phyloP scores from a whole-genome alignment of 2,113 vertebrate genomes.

The Spea multiplicata region DNA sequence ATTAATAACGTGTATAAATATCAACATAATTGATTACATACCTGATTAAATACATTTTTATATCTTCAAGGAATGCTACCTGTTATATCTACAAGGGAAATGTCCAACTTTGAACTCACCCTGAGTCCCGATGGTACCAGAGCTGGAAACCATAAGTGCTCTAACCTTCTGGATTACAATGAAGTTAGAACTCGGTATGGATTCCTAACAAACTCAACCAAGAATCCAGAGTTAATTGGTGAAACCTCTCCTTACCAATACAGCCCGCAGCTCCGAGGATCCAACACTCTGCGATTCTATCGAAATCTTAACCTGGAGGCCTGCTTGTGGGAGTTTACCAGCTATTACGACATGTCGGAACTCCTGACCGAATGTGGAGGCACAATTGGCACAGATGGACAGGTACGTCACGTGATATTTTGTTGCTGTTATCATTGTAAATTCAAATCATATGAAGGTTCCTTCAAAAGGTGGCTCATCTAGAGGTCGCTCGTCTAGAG shows the following conservation, averaged over 20 bases:
- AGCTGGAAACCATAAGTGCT: constrained; percentile 89
- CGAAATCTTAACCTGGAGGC: constrained; percentile 87
- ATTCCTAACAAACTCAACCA: constrained; percentile 78
- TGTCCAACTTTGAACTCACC: constrained; percentile 89
- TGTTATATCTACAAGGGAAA: constrained; percentile 84
- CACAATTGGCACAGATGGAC: constrained; percentile 82
- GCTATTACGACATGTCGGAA: constrained; percentile 93
- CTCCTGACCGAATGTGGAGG: constrained; percentile 90
- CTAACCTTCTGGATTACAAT: constrained; percentile 82
- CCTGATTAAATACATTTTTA: background rate
- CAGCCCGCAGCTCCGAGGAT: constrained; percentile 70
- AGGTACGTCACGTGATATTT: constrained; percentile 63
- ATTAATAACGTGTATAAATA: too few relatives aligned
- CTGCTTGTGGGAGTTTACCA: constrained; percentile 90
- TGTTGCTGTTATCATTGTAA: too few relatives aligned
- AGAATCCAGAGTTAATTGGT: constrained; percentile 70
- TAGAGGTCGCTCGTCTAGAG: too few relatives aligned
- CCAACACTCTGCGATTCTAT: constrained; percentile 84
- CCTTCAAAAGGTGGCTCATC: too few relatives aligned
- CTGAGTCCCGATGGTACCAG: constrained; percentile 88
- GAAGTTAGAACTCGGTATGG: constrained; percentile 86
- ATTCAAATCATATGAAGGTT: too few relatives aligned
- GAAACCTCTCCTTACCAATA: constrained; percentile 83
- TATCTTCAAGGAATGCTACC: constrained; percentile 83
- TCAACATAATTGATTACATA: too few relatives aligned